A percentile compares a stretch with the other conserved stretches of the same genome.
Conservation (phyloP, 2,888 invertebrate species). For the Cerceris rybyensis region DNA sequence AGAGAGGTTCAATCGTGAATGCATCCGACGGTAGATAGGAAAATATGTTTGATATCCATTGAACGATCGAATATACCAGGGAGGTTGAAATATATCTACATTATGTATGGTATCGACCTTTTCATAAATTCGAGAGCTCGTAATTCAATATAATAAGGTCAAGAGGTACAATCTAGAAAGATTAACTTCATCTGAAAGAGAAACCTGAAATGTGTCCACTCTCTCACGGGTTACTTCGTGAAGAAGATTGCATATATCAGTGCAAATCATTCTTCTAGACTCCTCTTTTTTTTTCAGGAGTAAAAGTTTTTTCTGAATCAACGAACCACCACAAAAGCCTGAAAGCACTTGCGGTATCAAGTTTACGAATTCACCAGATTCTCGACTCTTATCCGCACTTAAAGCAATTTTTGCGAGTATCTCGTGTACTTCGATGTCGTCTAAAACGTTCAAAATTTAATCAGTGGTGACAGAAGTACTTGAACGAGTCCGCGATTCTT, state of each 20-base stretch:
- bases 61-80: neutral
- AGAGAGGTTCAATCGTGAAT: neutral
- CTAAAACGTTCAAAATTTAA: neutral
- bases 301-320: neutral
- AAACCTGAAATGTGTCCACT: neutral
- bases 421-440: too few species aligned
- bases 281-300: neutral
- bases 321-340: neutral
- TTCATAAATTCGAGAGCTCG: conserved; percentile 7
- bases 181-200: conserved; percentile 15
- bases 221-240: neutral
- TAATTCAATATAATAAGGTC: conserved; percentile 33
- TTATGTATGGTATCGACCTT: conserved; percentile 17
- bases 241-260: neutral
- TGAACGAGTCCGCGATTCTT: neutral
- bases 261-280: neutral
- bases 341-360: neutral
- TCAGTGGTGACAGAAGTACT: neutral
- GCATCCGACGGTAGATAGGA: neutral
- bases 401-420: neutral
- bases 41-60: neutral
- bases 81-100: neutral
- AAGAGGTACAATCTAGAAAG: neutral
- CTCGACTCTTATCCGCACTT: neutral
- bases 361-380: neutral